Evolutionary conservation across 2,888 invertebrate genomes (phyloP).

Genomic region (Lasius platythorax): DNA sequence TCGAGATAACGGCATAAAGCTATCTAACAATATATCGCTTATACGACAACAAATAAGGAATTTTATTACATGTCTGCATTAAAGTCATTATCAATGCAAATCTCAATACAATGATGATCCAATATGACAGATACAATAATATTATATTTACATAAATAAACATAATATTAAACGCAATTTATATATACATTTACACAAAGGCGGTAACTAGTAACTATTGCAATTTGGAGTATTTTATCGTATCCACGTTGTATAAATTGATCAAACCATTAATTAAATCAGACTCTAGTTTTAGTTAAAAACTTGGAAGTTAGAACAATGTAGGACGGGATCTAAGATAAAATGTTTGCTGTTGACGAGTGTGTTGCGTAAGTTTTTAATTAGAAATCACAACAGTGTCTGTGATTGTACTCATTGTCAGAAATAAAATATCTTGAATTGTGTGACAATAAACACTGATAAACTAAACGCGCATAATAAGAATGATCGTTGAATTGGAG

Average conservation of each 20-base stretch:
- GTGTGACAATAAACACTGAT: neutral
- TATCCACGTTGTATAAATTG: neutral
- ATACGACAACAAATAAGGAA: neutral
- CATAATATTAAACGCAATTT: neutral
- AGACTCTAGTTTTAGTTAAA: neutral
- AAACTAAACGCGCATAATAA: neutral
- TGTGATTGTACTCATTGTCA: neutral
- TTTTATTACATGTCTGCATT: neutral
- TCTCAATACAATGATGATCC: neutral
- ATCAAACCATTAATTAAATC: conserved; percentile 25
- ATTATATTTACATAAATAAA: neutral
- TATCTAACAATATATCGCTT: neutral
- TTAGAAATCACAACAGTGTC: neutral
- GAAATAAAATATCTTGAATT: neutral
- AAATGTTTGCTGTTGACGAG: neutral
- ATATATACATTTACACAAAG: neutral
- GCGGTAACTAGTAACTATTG: neutral
- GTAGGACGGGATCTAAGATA: neutral
- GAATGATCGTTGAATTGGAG: neutral
- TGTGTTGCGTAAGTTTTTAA: neutral
- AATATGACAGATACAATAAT: neutral
- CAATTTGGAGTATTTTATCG: neutral
- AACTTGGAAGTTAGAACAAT: neutral
- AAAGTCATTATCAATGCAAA: neutral
- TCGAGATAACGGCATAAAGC: conserved; percentile 3